Base-by-base conservation (phyloP, 2,797 vertebrate genomes). In the Coranthus polyacanthus region DNA sequence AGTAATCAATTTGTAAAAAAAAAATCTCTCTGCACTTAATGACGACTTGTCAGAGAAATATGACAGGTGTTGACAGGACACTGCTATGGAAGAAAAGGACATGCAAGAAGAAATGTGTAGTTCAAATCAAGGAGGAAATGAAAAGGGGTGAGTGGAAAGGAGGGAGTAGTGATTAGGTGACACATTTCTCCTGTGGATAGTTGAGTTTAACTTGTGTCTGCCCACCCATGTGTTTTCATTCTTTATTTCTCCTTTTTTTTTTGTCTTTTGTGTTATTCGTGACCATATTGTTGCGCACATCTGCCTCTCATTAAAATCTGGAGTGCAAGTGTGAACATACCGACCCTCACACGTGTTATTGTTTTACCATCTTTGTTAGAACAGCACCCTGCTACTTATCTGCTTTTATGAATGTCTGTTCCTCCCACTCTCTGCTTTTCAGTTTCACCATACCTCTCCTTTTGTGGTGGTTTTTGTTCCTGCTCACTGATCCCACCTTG, bases 1-100 rank as follows among this genome's bases (percentile, higher is more conserved):
- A 45, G 73, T 78, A 70, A 84, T 90, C 78, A 91, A 88, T 92
- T 90, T 88, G n/a, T n/a, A 81, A 79, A 87, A 76, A 76, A 67
- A 74, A 85, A 85, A 83, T 88, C 64, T 77, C 55, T 63, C 54
- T 65, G 58, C 67, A 59, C 72, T 83, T 86, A 90, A 91, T 87
- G 81, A 79, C 46, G 62, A 67, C 60, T 63, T 83, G 74, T 83
- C 74, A 52, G 43, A 16, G 37, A 67, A 87, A 84, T 83, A 71
- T 82, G 80, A 60, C 76, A 88, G 82, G 75, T 86, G 78, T 52
- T 83, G 80, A 81, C 79, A 83, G 56, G 69, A 49, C 59, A 41
- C 67, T 26, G 20, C 45, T 47, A 56, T 15, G 17, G 46, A 76
- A 34, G 51, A 62, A 72, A 49, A 32, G 36, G n/a, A 74, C 80